A percentile compares a stretch with the other conserved stretches of the same genome.
These are phyloP conservation scores for Drosophila neutralis DNA, from an alignment of 2,888 invertebrate genomes.

Conservation along the genomic window DNA sequence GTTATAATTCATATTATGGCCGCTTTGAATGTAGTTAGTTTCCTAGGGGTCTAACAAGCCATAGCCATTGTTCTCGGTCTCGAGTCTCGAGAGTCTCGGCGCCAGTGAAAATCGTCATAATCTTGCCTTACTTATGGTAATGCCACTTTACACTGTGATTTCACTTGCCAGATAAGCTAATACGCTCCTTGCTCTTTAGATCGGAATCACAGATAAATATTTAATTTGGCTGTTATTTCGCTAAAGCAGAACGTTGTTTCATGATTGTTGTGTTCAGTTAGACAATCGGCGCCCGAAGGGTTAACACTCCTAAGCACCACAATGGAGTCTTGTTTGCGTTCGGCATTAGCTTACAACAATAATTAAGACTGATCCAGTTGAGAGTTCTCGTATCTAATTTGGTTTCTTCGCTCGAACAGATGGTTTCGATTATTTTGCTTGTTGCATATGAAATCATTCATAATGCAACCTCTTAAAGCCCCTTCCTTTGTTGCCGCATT, in stretches of 20 bases:
- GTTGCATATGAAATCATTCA: constrained; percentile 32
- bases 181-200: constrained; percentile 49
- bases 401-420: constrained; percentile 14
- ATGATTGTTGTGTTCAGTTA: constrained; percentile 34
- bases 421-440: constrained; percentile 21
- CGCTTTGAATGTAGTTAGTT: constrained; percentile 29
- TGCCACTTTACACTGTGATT: constrained; percentile 52
- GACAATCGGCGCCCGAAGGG: constrained; percentile 29
- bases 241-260: constrained; percentile 40
- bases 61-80: constrained; percentile 56
- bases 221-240: constrained; percentile 67
- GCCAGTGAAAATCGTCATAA: constrained; percentile 38
- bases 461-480: constrained; percentile 31
- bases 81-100: constrained; percentile 2
- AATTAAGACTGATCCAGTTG: background rate
- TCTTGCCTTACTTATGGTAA: constrained; percentile 38
- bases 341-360: background rate
- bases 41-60: constrained; percentile 41
- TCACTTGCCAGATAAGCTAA: constrained; percentile 60
- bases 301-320: background rate
- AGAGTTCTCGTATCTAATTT: background rate
- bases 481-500: constrained; percentile 31
- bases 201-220: constrained; percentile 71
- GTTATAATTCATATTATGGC: constrained; percentile 39
- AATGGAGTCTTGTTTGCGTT: constrained; percentile 32